Base-by-base conservation (phyloP, 2,113 vertebrate species). In the Ceyx melanurus region DNA sequence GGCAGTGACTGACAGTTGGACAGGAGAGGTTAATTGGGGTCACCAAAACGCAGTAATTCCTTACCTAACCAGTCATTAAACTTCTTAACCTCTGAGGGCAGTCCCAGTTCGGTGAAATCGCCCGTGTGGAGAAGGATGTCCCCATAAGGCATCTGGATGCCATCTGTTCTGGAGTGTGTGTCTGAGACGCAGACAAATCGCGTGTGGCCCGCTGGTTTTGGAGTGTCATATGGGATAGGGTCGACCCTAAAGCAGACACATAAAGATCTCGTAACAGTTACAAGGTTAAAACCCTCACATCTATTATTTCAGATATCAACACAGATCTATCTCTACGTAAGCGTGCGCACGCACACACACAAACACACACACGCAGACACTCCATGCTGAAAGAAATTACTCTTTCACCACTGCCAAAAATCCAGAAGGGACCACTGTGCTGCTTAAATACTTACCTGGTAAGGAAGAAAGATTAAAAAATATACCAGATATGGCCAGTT, bases 1-100 rank as follows among this genome's bases (percentile, higher is more conserved):
- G 92, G 79, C 96, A 93, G 97, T 97, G 97, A 98, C 93, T 97
- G 97, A 97, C 97, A 97, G 95, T 97, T 61, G 92, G 97, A 97
- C 94, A 95, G 96, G 92, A 97, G 96, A 96, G 98, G 98, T 98
- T 98, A 98, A 98, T 98, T 97, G 97, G 97, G 97, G 97, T 96
- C 97, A 97, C 94, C 95, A 95, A 96, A 97, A 98, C 67, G 95
- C 96, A 97, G 97, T 97, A 97, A 98, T 98, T 98, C 97, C 98
- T 99, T 99, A 99, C 99, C 99, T 98, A 99, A 98, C 99, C 99
- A 99, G 98, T 99, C 99, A 98, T 99, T 99, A 98, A 99, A 99
- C 99, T 99, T 99, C 98, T 99, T 99, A 97, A 99, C 99, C 98
- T 99, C 99, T 35, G 99, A 99, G 97, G 99, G 99, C 97, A 99